Conservation (phyloP, 2,113 vertebrate species). For the Boleophthalmus pectinirostris region DNA sequence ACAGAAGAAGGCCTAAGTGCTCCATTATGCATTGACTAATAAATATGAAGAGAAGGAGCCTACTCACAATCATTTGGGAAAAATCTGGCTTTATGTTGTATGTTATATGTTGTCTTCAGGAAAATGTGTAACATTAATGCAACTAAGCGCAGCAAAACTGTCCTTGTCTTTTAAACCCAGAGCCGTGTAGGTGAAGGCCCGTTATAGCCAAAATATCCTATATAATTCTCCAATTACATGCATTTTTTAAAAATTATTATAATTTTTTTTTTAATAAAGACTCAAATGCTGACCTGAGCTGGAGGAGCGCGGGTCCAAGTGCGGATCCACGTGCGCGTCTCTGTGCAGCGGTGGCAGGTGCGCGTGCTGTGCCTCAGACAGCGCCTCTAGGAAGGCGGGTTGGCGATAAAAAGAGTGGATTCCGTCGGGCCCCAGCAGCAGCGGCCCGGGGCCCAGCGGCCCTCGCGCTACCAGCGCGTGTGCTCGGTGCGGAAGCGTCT, state of each 20-base stretch:
- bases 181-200: not conserved
- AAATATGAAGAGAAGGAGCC: not conserved
- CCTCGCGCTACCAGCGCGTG: slow-evolving; percentile 87
- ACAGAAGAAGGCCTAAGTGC: not conserved
- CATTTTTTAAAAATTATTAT: too few relatives aligned
- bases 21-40: not conserved
- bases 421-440: slow-evolving; percentile 86
- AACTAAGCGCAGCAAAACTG: not conserved
- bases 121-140: not conserved
- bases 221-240: too few relatives aligned
- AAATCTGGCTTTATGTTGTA: not conserved
- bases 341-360: slow-evolving; percentile 88
- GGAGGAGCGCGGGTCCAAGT: slow-evolving; percentile 85
- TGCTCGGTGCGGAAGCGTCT: slow-evolving; percentile 86
- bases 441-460: slow-evolving; percentile 84
- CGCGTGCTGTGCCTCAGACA: slow-evolving; percentile 89
- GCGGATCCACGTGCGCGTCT: slow-evolving; percentile 71
- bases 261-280: not conserved
- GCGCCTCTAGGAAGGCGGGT: slow-evolving; percentile 91
- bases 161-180: not conserved
- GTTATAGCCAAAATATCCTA: not conserved
- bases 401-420: slow-evolving; percentile 94
- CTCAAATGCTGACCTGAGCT: slow-evolving; percentile 84
- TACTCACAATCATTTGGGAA: not conserved
- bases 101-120: not conserved